Evolutionary conservation across 2,797 vertebrate species (phyloP).

Genomic region (Tadarida brasiliensis): DNA sequence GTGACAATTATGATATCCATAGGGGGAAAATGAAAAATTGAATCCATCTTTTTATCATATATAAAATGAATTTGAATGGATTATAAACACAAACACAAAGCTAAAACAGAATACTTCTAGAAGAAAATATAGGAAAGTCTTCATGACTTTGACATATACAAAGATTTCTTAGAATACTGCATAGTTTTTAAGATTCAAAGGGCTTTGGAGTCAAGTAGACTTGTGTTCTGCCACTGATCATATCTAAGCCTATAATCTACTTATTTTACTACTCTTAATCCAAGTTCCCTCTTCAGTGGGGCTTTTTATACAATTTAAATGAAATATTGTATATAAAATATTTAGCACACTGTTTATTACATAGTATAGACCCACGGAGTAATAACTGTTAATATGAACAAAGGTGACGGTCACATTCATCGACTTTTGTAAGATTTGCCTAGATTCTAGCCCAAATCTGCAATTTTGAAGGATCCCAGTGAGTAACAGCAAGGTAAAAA

Average conservation of each 20-base stretch:
- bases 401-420: neutral
- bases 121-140: neutral
- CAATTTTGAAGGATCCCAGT: neutral
- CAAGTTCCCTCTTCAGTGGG: neutral
- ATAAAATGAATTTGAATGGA: neutral
- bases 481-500: neutral
- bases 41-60: neutral
- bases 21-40: neutral
- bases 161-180: neutral
- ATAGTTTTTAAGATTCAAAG: neutral
- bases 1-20: neutral
- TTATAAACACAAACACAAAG: neutral
- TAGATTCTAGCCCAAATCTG: neutral
- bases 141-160: neutral
- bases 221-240: neutral
- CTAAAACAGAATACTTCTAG: neutral
- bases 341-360: neutral
- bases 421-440: constrained; percentile 5
- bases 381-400: neutral
- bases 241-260: neutral
- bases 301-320: neutral
- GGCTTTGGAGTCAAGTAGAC: neutral
- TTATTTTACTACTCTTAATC: neutral
- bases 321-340: neutral
- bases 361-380: neutral